Conservation (phyloP, 2,888 invertebrate species). For the Coelinius sp. region DNA sequence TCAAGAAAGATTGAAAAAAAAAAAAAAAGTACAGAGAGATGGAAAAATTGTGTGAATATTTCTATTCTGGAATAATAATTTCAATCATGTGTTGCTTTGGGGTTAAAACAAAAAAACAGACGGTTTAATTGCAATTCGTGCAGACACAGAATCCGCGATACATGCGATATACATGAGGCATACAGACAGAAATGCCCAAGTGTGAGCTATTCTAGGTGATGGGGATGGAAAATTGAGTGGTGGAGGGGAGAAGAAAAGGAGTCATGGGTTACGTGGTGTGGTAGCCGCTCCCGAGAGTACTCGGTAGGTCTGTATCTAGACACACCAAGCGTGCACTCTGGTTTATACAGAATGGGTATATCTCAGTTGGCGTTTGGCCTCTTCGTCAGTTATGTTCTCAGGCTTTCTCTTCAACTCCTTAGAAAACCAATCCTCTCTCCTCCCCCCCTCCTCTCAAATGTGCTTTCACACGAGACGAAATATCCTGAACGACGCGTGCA, state of each 20-base stretch:
- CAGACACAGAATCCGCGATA: conserved; percentile 17
- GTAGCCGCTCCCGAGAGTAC: conserved; percentile 45
- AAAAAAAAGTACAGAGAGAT: not conserved
- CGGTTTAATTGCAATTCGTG: conserved; percentile 39
- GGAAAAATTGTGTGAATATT: no score
- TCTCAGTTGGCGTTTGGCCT: conserved; percentile 42
- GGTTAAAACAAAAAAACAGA: conserved; percentile 20
- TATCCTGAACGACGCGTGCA: conserved; percentile 41
- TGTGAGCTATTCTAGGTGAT: not conserved
- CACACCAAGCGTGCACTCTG: conserved; percentile 35
- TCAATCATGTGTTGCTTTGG: conserved; percentile 6
- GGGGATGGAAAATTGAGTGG: not conserved
- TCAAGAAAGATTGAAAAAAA: not conserved
- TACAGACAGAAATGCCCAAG: conserved; percentile 10
- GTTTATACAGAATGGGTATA: conserved; percentile 40
- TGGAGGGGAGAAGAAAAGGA: conserved; percentile 21
- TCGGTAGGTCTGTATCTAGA: conserved; percentile 34
- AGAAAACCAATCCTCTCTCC: conserved; percentile 61
- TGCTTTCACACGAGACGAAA: conserved; percentile 65
- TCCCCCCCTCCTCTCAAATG: conserved; percentile 45
- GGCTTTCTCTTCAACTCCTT: conserved; percentile 70
- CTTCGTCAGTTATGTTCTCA: conserved; percentile 64
- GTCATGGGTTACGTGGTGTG: conserved; percentile 46
- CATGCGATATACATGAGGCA: conserved; percentile 26
- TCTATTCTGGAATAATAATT: conserved; percentile 26